Evolutionary conservation across 2,888 invertebrate genomes (phyloP).

Genomic region (Arrhopalites spinosus): DNA sequence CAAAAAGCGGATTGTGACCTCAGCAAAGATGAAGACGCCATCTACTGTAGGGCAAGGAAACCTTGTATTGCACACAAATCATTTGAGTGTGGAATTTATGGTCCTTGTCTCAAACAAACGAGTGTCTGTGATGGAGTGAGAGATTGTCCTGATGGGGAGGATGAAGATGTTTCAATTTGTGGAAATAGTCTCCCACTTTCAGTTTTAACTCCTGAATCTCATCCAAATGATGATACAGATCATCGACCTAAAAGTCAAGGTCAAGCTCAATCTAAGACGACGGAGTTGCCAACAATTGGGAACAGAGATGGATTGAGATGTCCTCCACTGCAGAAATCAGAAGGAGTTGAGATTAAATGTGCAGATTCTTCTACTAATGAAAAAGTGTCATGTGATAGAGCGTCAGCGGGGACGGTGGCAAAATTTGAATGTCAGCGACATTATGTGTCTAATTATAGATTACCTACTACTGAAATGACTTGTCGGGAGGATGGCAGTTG

Average conservation of each 20-base stretch:
- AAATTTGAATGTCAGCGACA: slow-evolving; percentile 30
- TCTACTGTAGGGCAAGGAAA: slow-evolving; percentile 39
- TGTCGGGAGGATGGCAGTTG: slow-evolving; percentile 39
- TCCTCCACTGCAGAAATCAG: slow-evolving; percentile 31
- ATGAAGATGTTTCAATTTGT: slow-evolving; percentile 29
- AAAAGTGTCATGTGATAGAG: slow-evolving; percentile 11
- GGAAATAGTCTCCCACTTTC: background rate
- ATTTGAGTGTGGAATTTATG: slow-evolving; percentile 42
- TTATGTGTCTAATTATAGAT: slow-evolving; percentile 30
- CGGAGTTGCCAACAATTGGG: background rate
- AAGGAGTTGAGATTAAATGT: slow-evolving; percentile 40
- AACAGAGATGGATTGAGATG: background rate
- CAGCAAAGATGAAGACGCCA: slow-evolving; percentile 34
- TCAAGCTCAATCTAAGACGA: background rate
- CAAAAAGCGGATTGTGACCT: slow-evolving; percentile 24
- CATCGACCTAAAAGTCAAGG: background rate
- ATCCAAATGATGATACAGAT: background rate
- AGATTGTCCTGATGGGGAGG: slow-evolving; percentile 37
- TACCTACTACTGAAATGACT: slow-evolving; percentile 24
- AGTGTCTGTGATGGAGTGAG: slow-evolving; percentile 29
- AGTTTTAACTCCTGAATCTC: background rate
- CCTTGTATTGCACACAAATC: slow-evolving; percentile 25
- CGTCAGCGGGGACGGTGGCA: slow-evolving; percentile 25
- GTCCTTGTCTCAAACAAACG: slow-evolving; percentile 22
- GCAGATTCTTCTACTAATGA: background rate